Evolutionary conservation across 1,140 invertebrate species (phyloP), one percentile per base, ranked within the genome.

Genomic region (Asbolus verrucosus): DNA sequence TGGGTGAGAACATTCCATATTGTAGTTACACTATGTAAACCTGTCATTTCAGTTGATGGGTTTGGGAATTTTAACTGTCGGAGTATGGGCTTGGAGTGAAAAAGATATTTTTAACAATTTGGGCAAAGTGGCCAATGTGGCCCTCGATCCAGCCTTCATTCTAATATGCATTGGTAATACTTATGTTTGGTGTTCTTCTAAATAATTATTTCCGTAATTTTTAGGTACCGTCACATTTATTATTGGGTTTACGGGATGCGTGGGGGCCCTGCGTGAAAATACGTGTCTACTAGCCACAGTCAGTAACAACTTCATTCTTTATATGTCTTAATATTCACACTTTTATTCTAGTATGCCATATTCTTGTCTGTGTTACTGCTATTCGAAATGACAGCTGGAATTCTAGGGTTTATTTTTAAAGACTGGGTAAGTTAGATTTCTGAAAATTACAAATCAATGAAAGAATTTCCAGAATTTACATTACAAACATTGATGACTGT

Each of bases 41-140:
- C 30, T 70, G 46, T 79, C 72, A 78, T 87, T 88, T 76, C 84
- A 96, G 95, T 85, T 97, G 76, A 82, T 95, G 39, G 96, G 95
- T 6, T 84, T 96, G 14, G 86, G 90, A 19, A 90, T 98, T 67
- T 85, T 95, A 78, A 93, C 92, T 3, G 88, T 98, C 46, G 97
- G 97, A 36, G 85, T 97, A 50, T 98, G 96, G 97, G 96, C 96
- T 46, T 98, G 96, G 94, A 91, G 90, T 36, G 96, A 98, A 81
- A 98, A 98, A 83, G 95, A 98, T 79, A 97, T 94, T 70, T 96
- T 98, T 80, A 94, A 91, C 78, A 98, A 97, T 83, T 85, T 98
- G 31, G 89, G 91, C 16, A 88, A 92, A 72, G 84, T 97, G n/a
- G 94, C 94, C 9, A 91, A 91, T 75, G 89, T 98, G 63, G 92